A percentile compares a stretch with the other conserved stretches of the same genome.
Conservation (phyloP, 2,888 invertebrate genomes). For the Ypsolopha sequella region DNA sequence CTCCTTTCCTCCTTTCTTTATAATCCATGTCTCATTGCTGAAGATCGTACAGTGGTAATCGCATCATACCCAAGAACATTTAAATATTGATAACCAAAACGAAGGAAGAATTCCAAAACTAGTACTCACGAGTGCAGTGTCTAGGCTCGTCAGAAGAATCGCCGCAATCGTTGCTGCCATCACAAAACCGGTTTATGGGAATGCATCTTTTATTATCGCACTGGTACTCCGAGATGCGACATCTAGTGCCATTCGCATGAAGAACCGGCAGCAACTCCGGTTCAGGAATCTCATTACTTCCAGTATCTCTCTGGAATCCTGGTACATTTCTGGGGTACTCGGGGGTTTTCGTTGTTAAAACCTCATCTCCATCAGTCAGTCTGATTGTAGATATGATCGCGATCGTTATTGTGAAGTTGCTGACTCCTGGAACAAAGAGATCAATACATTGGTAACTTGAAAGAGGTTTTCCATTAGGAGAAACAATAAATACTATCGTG, state of each 20-base stretch:
- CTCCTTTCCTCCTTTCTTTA: no score
- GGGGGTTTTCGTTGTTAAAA: slow-evolving; percentile 16
- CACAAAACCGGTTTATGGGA: slow-evolving; percentile 80
- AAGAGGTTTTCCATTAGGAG: not conserved
- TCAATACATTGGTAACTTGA: slow-evolving; percentile 2
- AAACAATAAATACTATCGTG: not conserved
- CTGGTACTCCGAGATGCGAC: slow-evolving; percentile 76
- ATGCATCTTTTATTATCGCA: slow-evolving; percentile 78
- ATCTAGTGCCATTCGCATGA: slow-evolving; percentile 61
- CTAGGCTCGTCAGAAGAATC: slow-evolving; percentile 85
- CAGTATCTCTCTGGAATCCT: slow-evolving; percentile 34
- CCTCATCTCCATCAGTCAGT: slow-evolving; percentile 42
- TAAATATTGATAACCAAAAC: not conserved
- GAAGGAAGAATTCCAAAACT: not conserved
- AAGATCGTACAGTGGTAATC: no score
- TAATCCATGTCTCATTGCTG: no score
- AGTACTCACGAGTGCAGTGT: slow-evolving; percentile 83
- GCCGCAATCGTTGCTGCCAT: slow-evolving; percentile 84
- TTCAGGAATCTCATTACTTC: slow-evolving; percentile 37
- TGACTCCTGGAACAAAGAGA: slow-evolving; percentile 46
- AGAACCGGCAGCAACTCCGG: slow-evolving; percentile 51
- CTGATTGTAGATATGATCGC: slow-evolving; percentile 28
- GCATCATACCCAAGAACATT: not conserved
- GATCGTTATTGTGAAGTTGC: slow-evolving; percentile 31
- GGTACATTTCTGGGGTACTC: slow-evolving; percentile 6